phyloP scores from a whole-genome alignment of 2,888 invertebrate species.

The Cremastinae sp. region DNA sequence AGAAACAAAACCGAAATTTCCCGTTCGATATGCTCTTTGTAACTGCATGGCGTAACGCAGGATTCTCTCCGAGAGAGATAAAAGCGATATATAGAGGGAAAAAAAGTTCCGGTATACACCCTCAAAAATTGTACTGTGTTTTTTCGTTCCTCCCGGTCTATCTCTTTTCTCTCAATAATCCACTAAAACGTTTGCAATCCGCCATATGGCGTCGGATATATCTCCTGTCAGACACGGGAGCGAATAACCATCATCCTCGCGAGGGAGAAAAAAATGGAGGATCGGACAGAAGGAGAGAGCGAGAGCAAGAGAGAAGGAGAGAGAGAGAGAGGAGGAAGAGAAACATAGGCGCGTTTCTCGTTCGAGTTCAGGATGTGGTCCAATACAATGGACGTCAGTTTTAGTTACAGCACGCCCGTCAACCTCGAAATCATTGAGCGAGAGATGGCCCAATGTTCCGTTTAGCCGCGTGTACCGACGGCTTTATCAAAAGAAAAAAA shows the following conservation, averaged over 20 bases:
- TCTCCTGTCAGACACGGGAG: constrained; percentile 56
- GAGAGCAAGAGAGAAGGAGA: constrained; percentile 20
- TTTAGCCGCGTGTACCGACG: constrained; percentile 57
- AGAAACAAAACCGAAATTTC: background rate
- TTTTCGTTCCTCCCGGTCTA: constrained; percentile 38
- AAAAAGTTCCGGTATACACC: constrained; percentile 35
- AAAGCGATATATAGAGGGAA: constrained; percentile 15
- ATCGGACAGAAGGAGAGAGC: constrained; percentile 37
- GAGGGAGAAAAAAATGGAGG: constrained; percentile 31
- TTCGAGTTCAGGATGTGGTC: constrained; percentile 65
- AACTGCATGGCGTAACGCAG: constrained; percentile 22
- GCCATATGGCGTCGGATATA: constrained; percentile 65
- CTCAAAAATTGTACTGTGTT: constrained; percentile 32
- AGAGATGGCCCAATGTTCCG: constrained; percentile 68
- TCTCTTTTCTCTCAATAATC: constrained; percentile 63
- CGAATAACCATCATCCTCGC: constrained; percentile 45
- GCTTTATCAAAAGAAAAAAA: constrained; percentile 55
- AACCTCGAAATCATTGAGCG: constrained; percentile 71
- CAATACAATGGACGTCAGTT: constrained; percentile 77
- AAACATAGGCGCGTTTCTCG: constrained; percentile 34
- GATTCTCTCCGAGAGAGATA: constrained; percentile 25
- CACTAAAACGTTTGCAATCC: constrained; percentile 67
- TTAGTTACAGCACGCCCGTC: constrained; percentile 76
- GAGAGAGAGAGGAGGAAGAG: background rate
- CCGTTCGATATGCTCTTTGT: constrained; percentile 46